Conservation (phyloP, 1,140 invertebrate species). For the Globodera rostochiensis region DNA sequence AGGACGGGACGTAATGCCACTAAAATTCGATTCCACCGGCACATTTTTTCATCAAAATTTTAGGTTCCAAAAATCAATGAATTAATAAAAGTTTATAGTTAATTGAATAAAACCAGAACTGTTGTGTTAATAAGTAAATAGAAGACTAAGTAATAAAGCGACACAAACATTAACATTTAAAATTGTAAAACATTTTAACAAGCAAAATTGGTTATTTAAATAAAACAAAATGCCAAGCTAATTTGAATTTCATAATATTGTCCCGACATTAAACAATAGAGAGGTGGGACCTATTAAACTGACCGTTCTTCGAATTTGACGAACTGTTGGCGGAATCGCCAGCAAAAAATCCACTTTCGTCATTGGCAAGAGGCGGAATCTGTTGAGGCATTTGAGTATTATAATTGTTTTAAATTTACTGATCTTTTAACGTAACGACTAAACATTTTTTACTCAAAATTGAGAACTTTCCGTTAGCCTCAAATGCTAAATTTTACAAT, state of each 20-base stretch:
- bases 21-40: neutral
- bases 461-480: neutral
- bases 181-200: no score
- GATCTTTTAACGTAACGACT: no score
- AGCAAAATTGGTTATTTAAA: neutral
- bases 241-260: neutral
- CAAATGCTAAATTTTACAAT: no score
- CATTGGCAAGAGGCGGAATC: constrained; percentile 16
- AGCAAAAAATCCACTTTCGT: constrained; percentile 29
- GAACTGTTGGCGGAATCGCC: constrained; percentile 17
- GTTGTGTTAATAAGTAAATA: no score
- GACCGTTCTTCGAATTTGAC: constrained; percentile 25
- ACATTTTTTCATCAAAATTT: neutral
- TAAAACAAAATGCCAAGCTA: neutral
- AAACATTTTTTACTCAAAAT: neutral
- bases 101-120: no score
- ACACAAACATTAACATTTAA: no score
- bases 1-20: neutral
- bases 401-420: neutral
- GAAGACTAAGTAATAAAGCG: no score
- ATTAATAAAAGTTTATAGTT: no score
- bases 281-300: neutral
- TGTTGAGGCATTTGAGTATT: neutral
- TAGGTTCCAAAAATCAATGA: no score
- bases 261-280: neutral